These are phyloP conservation scores for Carabus problematicus DNA, from an alignment of 2,888 invertebrate species.

Conservation along the genomic window DNA sequence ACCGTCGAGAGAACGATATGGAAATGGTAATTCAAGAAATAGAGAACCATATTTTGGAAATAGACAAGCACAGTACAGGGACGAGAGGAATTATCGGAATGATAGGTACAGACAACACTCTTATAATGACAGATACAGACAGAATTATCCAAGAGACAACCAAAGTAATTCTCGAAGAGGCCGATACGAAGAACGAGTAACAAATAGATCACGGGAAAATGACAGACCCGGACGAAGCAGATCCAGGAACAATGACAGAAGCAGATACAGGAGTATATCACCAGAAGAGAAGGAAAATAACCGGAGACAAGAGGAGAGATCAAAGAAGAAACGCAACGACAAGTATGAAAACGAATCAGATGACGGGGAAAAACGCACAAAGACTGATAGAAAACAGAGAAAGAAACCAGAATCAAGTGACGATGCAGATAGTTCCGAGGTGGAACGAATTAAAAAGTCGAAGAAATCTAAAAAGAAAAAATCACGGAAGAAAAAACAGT, in stretches of 20 bases:
- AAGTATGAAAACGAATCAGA: constrained; percentile 46
- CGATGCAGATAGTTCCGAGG: constrained; percentile 50
- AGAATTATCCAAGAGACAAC: constrained; percentile 28
- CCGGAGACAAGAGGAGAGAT: constrained; percentile 43
- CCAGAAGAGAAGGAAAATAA: constrained; percentile 36
- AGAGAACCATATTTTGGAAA: constrained; percentile 1
- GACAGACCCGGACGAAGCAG: constrained; percentile 42
- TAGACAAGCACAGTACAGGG: constrained; percentile 11
- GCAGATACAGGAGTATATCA: constrained; percentile 34
- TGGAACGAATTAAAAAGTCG: constrained; percentile 49
- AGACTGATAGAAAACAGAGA: constrained; percentile 55
- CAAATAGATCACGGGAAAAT: constrained; percentile 45
- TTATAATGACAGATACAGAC: constrained; percentile 30
- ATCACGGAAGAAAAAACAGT: constrained; percentile 24
- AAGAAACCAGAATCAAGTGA: constrained; percentile 41
- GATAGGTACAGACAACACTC: constrained; percentile 17
- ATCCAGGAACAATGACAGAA: constrained; percentile 35
- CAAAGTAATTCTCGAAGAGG: constrained; percentile 43
- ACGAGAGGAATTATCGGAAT: not conserved
- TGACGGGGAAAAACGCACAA: constrained; percentile 53
- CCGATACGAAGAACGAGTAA: constrained; percentile 44
- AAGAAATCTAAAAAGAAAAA: constrained; percentile 37
- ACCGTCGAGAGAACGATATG: constrained; percentile 15
- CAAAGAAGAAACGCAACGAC: constrained; percentile 47
- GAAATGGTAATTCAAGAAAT: constrained; percentile 18